phyloP scores from a whole-genome alignment of 2,797 vertebrate genomes.

The Rousettus madagascariensis region DNA sequence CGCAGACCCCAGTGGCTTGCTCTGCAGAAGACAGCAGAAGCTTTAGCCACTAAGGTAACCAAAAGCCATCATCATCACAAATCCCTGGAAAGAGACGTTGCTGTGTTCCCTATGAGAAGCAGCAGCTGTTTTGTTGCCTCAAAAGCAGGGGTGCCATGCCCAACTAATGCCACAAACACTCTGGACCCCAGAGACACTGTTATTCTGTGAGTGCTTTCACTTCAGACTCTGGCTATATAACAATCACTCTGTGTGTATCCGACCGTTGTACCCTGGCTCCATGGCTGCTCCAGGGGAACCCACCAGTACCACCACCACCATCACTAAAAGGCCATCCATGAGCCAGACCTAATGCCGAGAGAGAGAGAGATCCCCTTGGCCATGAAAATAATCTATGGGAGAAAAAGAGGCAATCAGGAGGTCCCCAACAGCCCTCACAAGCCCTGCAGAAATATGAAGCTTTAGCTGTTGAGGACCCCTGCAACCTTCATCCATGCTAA shows the following conservation, averaged over 20 bases:
- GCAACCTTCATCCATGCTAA: background rate
- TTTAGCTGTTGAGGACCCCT: background rate
- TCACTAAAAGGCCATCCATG: background rate
- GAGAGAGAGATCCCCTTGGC: background rate
- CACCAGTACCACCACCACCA: background rate
- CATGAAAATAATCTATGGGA: background rate
- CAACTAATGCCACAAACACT: too few relatives aligned
- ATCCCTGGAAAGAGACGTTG: background rate
- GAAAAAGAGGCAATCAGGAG: background rate
- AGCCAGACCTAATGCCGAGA: background rate
- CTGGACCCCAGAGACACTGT: background rate
- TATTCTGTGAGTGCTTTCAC: background rate
- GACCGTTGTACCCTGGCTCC: background rate
- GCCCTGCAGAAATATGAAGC: background rate
- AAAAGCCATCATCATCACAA: background rate
- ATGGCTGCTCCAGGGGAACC: background rate
- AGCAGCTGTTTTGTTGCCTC: background rate
- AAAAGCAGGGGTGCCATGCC: background rate
- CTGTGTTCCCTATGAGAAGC: background rate
- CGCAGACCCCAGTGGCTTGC: background rate
- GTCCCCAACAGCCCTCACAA: background rate
- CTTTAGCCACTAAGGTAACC: background rate
- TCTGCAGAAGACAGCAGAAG: background rate
- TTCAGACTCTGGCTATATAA: background rate
- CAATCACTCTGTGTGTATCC: background rate